Evolutionary conservation across 2,888 invertebrate genomes (phyloP), one percentile per base, ranked within the genome.

Genomic region (Tinea pellionella): DNA sequence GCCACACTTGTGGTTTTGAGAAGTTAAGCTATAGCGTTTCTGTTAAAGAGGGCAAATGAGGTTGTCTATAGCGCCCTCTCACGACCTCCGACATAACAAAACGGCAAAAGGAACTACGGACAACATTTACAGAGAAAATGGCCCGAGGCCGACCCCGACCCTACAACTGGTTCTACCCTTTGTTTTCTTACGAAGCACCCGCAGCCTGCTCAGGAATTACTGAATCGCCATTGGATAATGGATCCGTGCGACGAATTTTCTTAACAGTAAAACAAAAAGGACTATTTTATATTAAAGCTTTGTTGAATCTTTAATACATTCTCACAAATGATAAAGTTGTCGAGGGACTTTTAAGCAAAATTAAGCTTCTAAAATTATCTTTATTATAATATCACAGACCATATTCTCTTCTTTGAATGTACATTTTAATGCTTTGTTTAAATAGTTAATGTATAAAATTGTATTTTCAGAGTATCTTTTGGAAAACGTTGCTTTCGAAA

Each of bases 101-200:
- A 79, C 74, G 75, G 77, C 76, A 77, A 78, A 77, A 75, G 70
- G 72, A 75, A 71, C 69, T 73, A 69, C 69, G 70, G 75, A 74
- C 73, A 75, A 78, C 77, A 78, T 78, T 82, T 79, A 77, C 76
- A 72, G 74, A 77, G 80, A 78, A 80, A 82, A 81, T 73, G 71
- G 77, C 84, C 80, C 69, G 68, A 71, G 80, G 84, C 76, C 78
- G n/a, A 77, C 41, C 15, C 73, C 70, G 69, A 69, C 75, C 76
- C 74, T 70, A 68, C 70, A 69, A 75, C 80, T 78, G 74, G 75
- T 74, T 70, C 68, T 70, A 69, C 75, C 81, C 79, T 80, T 84
- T 84, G 81, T 84, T 82, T 78, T 79, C 75, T 71, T 72, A 74
- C 68, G 69, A 64, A 67, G 69, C 69, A 67, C 67, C 69, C 66